Evolutionary conservation across 2,888 invertebrate species (phyloP).

Genomic region (Ommatoiulus sabulosus): DNA sequence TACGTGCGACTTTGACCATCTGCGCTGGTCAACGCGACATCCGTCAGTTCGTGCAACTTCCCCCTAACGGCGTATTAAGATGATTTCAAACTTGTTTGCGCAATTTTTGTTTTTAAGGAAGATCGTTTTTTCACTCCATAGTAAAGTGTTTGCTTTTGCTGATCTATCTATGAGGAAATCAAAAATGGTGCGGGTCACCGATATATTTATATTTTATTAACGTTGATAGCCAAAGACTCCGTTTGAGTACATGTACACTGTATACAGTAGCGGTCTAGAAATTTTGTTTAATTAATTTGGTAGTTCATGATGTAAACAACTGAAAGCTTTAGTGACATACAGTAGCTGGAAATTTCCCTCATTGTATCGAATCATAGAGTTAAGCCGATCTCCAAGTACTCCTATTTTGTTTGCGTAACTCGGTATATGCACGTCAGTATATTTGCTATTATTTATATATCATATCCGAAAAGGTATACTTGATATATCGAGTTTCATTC

Average conservation of each 20-base stretch:
- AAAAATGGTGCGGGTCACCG: constrained; percentile 1
- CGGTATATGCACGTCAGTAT: no score
- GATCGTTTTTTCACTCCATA: neutral
- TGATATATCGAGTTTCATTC: neutral
- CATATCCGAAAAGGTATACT: neutral
- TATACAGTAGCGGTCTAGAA: neutral
- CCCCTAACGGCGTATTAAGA: neutral
- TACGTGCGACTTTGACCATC: constrained; percentile 5
- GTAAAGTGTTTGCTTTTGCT: constrained; percentile 23
- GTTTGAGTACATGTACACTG: neutral
- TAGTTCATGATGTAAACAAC: neutral
- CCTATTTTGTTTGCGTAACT: neutral
- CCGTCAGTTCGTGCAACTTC: neutral
- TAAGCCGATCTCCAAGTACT: neutral
- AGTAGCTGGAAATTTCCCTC: neutral
- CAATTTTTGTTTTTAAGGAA: neutral
- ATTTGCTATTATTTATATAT: neutral
- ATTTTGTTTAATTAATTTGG: neutral
- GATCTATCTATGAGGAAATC: neutral
- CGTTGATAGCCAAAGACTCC: neutral
- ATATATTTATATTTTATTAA: neutral
- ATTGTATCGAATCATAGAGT: neutral
- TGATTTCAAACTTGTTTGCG: neutral
- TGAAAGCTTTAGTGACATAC: neutral
- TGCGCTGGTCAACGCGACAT: neutral